Conservation (phyloP, 1,140 invertebrate species). For the Drosophila lini region DNA sequence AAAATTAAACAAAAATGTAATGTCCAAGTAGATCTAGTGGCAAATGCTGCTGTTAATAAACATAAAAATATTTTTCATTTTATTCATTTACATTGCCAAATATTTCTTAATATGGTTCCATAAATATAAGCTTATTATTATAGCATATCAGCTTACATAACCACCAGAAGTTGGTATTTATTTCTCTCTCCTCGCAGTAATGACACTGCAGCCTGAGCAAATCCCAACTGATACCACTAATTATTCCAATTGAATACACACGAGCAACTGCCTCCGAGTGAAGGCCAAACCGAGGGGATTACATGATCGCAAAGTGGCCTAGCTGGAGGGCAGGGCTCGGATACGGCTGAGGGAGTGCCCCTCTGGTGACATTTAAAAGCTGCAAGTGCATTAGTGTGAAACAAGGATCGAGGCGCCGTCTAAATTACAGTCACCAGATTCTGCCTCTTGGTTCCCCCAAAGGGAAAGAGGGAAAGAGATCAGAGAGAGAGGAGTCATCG, state of each 20-base stretch:
- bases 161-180: neutral
- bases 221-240: constrained; percentile 51
- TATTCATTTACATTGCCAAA: too few relatives aligned
- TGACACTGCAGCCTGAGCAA: constrained; percentile 17
- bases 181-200: neutral
- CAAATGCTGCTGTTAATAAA: too few relatives aligned
- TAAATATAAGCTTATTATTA: neutral
- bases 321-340: constrained; percentile 17
- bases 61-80: too few relatives aligned
- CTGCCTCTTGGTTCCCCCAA: neutral
- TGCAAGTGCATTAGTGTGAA: constrained; percentile 83
- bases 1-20: too few relatives aligned
- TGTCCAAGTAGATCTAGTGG: too few relatives aligned
- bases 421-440: constrained; percentile 67
- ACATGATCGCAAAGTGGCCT: constrained; percentile 51
- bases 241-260: constrained; percentile 74
- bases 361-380: constrained; percentile 78
- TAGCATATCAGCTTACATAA: neutral
- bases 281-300: constrained; percentile 34
- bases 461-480: neutral
- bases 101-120: too few relatives aligned
- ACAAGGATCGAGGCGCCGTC: constrained; percentile 81
- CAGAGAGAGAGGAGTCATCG: constrained; percentile 40
- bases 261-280: constrained; percentile 31
- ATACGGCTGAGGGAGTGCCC: constrained; percentile 15